Conservation (phyloP, 2,113 vertebrate genomes). For the Osmerus mordax region DNA sequence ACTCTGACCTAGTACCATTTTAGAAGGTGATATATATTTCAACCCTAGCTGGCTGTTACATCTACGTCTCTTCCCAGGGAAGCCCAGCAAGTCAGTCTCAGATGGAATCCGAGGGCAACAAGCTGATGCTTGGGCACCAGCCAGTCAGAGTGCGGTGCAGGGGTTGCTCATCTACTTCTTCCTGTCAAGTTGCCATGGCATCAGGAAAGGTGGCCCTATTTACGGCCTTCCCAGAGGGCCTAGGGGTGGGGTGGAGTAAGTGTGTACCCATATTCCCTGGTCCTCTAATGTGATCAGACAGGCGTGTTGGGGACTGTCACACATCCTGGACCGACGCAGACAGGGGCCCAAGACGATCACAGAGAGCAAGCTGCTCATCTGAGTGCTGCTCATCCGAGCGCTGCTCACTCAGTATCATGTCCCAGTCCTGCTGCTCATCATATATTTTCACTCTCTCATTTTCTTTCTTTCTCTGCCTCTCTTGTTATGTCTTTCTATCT, state of each 20-base stretch:
- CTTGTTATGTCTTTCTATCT: not conserved
- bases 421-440: not conserved
- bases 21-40: no score
- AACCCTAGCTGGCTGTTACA: no score
- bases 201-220: constrained; percentile 56
- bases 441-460: not conserved
- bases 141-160: constrained; percentile 27
- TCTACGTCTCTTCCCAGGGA: no score
- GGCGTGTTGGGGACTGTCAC: constrained; percentile 45
- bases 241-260: constrained; percentile 37
- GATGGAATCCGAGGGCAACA: no score
- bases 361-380: constrained; percentile 10
- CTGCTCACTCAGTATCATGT: not conserved
- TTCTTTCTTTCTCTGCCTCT: not conserved
- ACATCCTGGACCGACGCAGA: constrained; percentile 20
- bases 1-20: no score
- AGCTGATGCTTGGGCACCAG: constrained; percentile 4
- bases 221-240: constrained; percentile 34
- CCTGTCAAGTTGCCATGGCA: constrained; percentile 60
- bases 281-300: constrained; percentile 53
- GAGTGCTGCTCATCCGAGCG: not conserved
- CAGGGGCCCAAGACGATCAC: constrained; percentile 2
- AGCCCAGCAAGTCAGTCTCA: no score
- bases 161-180: constrained; percentile 41
- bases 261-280: constrained; percentile 3